phyloP scores from a whole-genome alignment of 2,797 vertebrate genomes.

The Myotis pilosus region DNA sequence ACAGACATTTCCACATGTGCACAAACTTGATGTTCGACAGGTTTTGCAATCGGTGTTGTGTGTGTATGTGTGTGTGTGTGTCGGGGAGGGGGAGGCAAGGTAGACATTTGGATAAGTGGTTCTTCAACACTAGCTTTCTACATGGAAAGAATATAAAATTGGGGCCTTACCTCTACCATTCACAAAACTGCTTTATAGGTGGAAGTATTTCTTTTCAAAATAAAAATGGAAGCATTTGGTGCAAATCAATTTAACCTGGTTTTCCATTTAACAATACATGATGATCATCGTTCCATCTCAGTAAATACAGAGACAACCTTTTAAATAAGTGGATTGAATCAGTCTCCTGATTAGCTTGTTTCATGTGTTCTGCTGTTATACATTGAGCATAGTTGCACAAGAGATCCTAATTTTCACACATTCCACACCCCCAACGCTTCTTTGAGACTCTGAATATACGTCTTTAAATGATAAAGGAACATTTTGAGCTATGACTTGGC shows the following conservation, averaged over 20 bases:
- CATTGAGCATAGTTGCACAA: background rate
- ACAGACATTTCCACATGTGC: background rate
- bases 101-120: background rate
- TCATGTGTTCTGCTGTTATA: background rate
- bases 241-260: background rate
- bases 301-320: background rate
- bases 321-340: background rate
- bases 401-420: background rate
- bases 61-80: no score
- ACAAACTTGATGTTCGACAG: background rate
- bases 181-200: background rate
- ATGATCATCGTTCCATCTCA: background rate
- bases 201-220: background rate
- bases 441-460: constrained; percentile 5
- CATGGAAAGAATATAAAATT: background rate
- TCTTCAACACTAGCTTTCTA: background rate
- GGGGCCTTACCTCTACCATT: background rate
- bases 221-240: constrained; percentile 2
- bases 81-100: rapidly evolving
- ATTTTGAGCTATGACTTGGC: background rate
- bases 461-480: constrained; percentile 33
- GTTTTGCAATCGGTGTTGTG: background rate
- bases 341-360: background rate
- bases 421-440: background rate
- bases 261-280: background rate